phyloP scores from a whole-genome alignment of 2,113 vertebrate species.

The Salvelinus alpinus region DNA sequence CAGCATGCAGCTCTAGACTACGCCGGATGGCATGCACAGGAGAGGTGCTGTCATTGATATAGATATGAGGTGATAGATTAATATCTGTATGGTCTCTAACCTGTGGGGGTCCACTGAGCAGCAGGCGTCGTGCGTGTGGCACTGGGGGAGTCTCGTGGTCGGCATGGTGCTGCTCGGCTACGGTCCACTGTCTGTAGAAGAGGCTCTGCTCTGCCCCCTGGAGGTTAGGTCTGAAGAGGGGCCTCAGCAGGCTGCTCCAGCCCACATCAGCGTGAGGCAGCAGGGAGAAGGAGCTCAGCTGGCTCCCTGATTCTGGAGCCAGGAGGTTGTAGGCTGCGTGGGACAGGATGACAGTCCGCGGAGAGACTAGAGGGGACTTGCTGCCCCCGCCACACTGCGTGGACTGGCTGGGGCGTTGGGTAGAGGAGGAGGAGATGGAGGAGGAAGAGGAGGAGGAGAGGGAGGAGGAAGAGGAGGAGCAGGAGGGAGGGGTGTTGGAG shows the following conservation, averaged over 20 bases:
- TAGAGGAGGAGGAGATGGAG: constrained; percentile 70
- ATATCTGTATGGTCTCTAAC: constrained; percentile 61
- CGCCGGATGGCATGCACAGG: no score
- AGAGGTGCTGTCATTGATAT: no score
- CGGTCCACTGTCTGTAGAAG: constrained; percentile 92
- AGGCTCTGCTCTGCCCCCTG: constrained; percentile 84
- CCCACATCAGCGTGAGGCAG: constrained; percentile 88
- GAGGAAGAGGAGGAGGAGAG: constrained; percentile 71
- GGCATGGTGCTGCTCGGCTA: constrained; percentile 86
- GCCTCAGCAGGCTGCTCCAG: constrained; percentile 89
- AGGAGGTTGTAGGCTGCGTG: constrained; percentile 88
- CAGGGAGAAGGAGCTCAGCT: constrained; percentile 80
- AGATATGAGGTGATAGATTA: no score
- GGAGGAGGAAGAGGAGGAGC: constrained; percentile 71
- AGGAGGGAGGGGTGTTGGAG: constrained; percentile 46
- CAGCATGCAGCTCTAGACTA: no score
- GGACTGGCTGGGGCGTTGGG: constrained; percentile 75
- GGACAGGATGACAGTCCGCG: constrained; percentile 86
- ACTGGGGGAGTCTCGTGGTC: constrained; percentile 76
- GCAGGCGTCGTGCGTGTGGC: constrained; percentile 85
- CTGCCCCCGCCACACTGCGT: constrained; percentile 54
- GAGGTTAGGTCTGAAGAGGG: constrained; percentile 74
- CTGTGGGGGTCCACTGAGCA: constrained; percentile 93
- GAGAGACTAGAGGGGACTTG: constrained; percentile 67
- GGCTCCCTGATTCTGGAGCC: constrained; percentile 76